Evolutionary conservation across 64 coral and sea anemone species (phyloP), one percentile per base, ranked within the genome.

Genomic region (Stichodactyla helianthus): DNA sequence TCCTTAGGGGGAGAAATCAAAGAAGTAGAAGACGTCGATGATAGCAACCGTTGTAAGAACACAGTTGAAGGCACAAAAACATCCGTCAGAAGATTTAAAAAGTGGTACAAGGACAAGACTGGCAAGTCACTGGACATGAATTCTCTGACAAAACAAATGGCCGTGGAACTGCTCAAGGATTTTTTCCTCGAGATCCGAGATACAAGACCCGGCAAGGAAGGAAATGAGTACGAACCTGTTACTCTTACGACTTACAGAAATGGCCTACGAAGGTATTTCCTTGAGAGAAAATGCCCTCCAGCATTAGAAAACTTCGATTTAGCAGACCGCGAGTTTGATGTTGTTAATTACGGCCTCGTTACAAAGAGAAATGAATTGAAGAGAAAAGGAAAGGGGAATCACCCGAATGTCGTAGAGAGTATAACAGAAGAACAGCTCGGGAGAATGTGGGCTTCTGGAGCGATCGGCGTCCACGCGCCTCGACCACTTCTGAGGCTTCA

Each of bases 161-260:
- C 97, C 19, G 88, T 95, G 12, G 89, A 94, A 51, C 85, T 99
- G 56, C 90, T 99, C 2, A 99, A 99, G 86, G 97, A 99, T 61
- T 99, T 99, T 82, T 99, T 99, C 63, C 91, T 99, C 23, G 97
- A 99, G 91, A 99, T 99, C 55, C 97, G 97, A 83, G 97, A 99
- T 57, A 99, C 97, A 25, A 88, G 97, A 57, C 97, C 97, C 0
- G 97, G 97, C 54, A 99, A 99, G 79, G 97, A 99, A 82, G 97
- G 97, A 15, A 99, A 99, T 82, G 97, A 99, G 19, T 99, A 99
- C 70, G 97, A 99, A 50, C 97, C 97, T 28, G 97, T 99, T 7
- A 99, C 97, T 19, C 93, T 99, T 17, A 99, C 97, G 35, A 99
- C 97, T 6, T 99, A 99, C 82, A 89, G 97, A 65, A 99, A 99